phyloP scores from a whole-genome alignment of 2,888 invertebrate genomes.

The Tachina grossa region DNA sequence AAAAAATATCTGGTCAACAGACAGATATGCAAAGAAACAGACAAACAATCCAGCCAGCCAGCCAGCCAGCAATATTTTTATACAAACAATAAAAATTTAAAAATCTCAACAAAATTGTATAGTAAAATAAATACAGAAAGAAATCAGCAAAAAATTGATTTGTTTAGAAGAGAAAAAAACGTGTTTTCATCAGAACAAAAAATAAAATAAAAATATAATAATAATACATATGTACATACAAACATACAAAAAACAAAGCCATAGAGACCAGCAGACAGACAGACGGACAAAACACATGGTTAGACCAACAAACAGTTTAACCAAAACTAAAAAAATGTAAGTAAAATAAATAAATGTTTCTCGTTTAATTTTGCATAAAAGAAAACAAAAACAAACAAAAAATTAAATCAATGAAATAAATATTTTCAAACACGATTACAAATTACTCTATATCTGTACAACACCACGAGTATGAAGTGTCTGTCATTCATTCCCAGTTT shows the following conservation, averaged over 20 bases:
- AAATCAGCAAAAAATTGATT: slow-evolving; percentile 57
- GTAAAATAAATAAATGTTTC: slow-evolving; percentile 12
- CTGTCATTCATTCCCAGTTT: not conserved
- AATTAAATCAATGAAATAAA: slow-evolving; percentile 1
- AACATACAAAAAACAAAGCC: not conserved
- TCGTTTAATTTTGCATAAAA: slow-evolving; percentile 35
- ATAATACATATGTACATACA: not conserved
- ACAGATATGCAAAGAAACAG: slow-evolving; percentile 16
- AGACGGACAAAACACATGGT: slow-evolving; percentile 6
- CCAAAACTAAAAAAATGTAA: not conserved
- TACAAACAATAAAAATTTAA: slow-evolving; percentile 61
- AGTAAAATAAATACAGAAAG: slow-evolving; percentile 21
- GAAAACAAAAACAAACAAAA: not conserved
- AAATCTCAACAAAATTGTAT: slow-evolving; percentile 56
- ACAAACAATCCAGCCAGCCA: not conserved
- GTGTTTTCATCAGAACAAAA: slow-evolving; percentile 46
- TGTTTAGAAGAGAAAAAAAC: slow-evolving; percentile 33
- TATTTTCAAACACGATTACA: slow-evolving; percentile 4
- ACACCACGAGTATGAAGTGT: not conserved
- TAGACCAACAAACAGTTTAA: slow-evolving; percentile 8
- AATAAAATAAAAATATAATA: slow-evolving; percentile 4
- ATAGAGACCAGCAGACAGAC: not conserved
- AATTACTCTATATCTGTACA: not conserved
- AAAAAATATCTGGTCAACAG: slow-evolving; percentile 23
- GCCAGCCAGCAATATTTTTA: slow-evolving; percentile 21